Base-by-base conservation (phyloP, 2,888 invertebrate species). In the Thysanoteuthis rhombus region DNA sequence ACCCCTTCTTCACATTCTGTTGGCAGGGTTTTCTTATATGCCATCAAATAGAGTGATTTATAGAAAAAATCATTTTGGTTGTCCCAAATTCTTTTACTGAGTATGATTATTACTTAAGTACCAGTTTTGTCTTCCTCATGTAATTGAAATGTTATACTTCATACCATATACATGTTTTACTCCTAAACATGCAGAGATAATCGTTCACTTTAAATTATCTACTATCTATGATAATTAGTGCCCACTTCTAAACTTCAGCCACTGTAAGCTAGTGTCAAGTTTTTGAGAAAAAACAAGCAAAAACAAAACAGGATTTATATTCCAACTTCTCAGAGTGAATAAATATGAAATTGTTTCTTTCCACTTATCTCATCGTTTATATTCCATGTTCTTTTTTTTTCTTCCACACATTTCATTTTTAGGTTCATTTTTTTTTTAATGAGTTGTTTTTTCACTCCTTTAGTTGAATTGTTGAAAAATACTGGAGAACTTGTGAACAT, bases 391-490 rank as follows among this genome's bases (percentile, higher is more conserved):
- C n/a, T n/a, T n/a, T 45, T 45, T 45, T 16, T 45, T 45, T 45
- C 12, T 0, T 52, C 52, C 25, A 5, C 22, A 52, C 52, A 52
- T 5, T 52, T 22, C n/a, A n/a, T n/a, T n/a, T 28, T 16, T 3
- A 25, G 52, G 42, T 4, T 42, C 3, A 42, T 42, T 42, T 42
- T 42, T n/a, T 45, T 52, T 52, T 52, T 28, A 52, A 52, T 52
- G 25, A 52, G 1, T 25, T 92, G 4, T 36, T 36, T 92, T 93
- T 89, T 93, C 75, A 39, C 92, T 93, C 5, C 94, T 95, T 16
- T 94, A 97, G 97, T 95, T 94, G 97, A 96, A 93, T 95, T 97
- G 52, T 95, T 97, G 93, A 96, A 95, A 94, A 96, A 96, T 93
- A 95, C 96, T 3, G 96, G 95, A 28, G 96, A 96, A 92, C 94